Base-by-base conservation (phyloP, 1,140 invertebrate species). In the Eurosta solidaginis region DNA sequence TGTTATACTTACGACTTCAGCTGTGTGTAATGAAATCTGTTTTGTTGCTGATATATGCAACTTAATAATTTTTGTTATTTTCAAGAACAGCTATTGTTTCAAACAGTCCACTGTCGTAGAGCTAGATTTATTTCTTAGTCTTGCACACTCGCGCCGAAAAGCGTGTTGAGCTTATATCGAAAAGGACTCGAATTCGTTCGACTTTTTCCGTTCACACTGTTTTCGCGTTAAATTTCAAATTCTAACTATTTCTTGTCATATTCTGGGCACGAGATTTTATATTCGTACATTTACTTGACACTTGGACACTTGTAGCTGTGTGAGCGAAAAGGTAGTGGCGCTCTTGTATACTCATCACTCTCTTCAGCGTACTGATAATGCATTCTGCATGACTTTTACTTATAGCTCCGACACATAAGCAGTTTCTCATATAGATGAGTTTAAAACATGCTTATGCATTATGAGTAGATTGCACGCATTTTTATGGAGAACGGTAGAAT, bases 181-280 rank as follows among this genome's bases (percentile, higher is more conserved):
- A n/a, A n/a, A n/a, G n/a, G n/a, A n/a, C n/a, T n/a, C n/a, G n/a
- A n/a, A n/a, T n/a, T n/a, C n/a, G n/a, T n/a, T n/a, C n/a, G n/a
- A 3, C 54, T 17, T 29, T 59, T n/a, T 12, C 10, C 33, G 20
- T 6, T 74, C 36, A 49, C 20, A 14, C 7, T 85, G 80, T 84
- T 84, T 80, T 82, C 81, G 81, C 82, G 81, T 80, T 81, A 80
- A 85, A 85, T 82, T 81, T 82, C 81, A 85, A 85, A 85, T 81
- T 82, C 85, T 81, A 83, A 84, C 84, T 85, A 83, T 81, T 82
- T 80, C 82, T 83, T 81, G 83, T 81, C 36, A 40, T 52, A 77
- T 50, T 36, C 14, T 12, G 1, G 81, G 74, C 80, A 1, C 6
- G 49, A 1, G 49, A 54, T 77, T 77, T 77, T 77, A 77, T 77